Evolutionary conservation across 2,113 vertebrate genomes (phyloP), one percentile per base, ranked within the genome.

Genomic region (Carollia perspicillata): DNA sequence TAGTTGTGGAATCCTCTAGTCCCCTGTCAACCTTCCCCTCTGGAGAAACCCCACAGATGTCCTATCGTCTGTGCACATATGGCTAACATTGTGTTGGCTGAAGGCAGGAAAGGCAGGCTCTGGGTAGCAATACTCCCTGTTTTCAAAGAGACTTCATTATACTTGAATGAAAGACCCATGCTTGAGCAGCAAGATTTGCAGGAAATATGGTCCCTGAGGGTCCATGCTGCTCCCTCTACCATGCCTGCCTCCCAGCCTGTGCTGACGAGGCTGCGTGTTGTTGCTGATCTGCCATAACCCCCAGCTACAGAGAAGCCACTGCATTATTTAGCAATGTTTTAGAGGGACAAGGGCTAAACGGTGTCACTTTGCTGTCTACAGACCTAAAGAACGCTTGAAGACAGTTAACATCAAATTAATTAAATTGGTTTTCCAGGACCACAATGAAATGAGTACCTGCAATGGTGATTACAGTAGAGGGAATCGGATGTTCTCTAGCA

Each of bases 401-500:
- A 3, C 10, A 37, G 51, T 51, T 71, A 47, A 14, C 78, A 65
- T 77, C 49, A 44, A 71, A 81, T 92, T 16, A 94, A 86, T 96
- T 69, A 77, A 89, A 89, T 37, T 88, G 83, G 51, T 68, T 97
- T 85, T 68, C 63, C 53, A 90, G n/a, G 53, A 71, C 49, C 47
- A 40, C 30, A 85, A 93, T 11, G 55, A 92, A 94, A 96, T 18
- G 40, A 94, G 96, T 99, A 99, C 99, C 99, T 99, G 98, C 84
- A 63, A 99, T 96, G 98, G 94, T 98, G 99, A 99, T 97, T 98
- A 99, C 95, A 81, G 98, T 98, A 95, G 98, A 98, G 94, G 98
- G 98, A 89, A 98, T 94, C 84, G 98, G 98, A 97, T 98, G 99
- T 65, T 99, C 99, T 98, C 99, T 99, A 98, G 98, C 92, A 89